Conservation (phyloP, 2,113 vertebrate species). For the Salvator merianae region DNA sequence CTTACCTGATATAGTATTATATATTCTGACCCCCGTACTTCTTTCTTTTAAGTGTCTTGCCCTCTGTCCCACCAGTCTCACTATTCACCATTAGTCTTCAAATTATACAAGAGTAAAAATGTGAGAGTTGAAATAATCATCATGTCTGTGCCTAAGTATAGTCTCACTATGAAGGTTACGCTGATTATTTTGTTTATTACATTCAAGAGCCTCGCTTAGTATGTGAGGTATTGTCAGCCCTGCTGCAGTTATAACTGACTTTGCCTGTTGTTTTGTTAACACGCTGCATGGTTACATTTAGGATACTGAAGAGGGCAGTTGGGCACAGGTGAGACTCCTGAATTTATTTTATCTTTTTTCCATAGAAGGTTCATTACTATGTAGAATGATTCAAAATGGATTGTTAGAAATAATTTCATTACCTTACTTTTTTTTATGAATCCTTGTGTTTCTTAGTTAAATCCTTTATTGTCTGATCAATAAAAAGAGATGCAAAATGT, state of each 20-base stretch:
- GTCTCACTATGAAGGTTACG: neutral
- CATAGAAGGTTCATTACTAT: neutral
- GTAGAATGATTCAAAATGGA: neutral
- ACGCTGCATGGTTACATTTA: conserved; percentile 80
- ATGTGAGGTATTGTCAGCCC: neutral
- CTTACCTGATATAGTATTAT: too few species aligned
- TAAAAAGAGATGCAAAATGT: neutral
- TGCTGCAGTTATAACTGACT: conserved; percentile 50
- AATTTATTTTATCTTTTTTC: accelerated
- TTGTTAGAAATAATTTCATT: neutral
- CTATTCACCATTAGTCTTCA: too few species aligned
- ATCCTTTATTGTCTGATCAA: neutral
- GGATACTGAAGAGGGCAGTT: conserved; percentile 97
- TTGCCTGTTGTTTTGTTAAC: conserved; percentile 71
- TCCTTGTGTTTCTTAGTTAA: neutral
- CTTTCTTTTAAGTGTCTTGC: too few species aligned
- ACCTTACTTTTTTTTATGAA: neutral
- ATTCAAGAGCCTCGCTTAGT: neutral
- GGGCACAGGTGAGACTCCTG: conserved; percentile 92
- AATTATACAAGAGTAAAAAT: neutral
- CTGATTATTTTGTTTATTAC: neutral
- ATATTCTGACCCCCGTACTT: too few species aligned
- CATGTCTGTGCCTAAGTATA: neutral
- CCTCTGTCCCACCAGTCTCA: too few species aligned
- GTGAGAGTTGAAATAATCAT: neutral